These are phyloP conservation scores for Cyprinodon variegatus DNA, from an alignment of 2,113 vertebrate genomes.

Conservation along the genomic window DNA sequence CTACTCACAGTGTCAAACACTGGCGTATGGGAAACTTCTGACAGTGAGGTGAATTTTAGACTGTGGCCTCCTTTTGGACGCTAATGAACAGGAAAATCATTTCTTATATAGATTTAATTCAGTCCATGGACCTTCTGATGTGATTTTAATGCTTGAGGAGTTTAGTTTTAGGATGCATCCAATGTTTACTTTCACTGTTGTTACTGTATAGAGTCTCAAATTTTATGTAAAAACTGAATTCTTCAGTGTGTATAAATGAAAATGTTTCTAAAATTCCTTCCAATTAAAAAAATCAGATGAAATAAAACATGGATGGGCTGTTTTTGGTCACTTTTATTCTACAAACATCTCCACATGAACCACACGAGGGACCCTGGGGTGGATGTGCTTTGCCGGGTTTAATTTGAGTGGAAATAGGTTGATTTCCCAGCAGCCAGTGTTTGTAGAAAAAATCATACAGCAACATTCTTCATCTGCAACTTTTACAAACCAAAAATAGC, in stretches of 20 bases:
- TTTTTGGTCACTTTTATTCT: too few species aligned
- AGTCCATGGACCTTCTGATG: neutral
- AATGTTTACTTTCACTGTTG: neutral
- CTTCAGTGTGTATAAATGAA: neutral
- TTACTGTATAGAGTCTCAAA: neutral
- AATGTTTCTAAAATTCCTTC: neutral
- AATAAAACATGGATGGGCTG: too few species aligned
- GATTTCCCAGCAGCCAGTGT: too few species aligned
- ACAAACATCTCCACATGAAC: too few species aligned
- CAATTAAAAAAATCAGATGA: neutral
- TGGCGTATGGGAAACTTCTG: slow-evolving; percentile 16
- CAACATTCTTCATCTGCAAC: neutral
- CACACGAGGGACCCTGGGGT: neutral
- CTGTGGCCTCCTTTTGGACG: slow-evolving; percentile 7
- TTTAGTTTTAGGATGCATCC: neutral
- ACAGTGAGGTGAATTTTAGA: slow-evolving; percentile 19
- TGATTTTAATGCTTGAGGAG: neutral
- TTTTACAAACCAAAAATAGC: neutral
- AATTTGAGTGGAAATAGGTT: too few species aligned
- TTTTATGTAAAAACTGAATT: neutral
- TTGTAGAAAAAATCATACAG: neutral
- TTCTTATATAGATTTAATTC: slow-evolving; percentile 60
- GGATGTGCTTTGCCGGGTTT: neutral
- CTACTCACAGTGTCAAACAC: slow-evolving; percentile 55
- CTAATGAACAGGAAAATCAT: slow-evolving; percentile 42